Evolutionary conservation across 2,113 vertebrate species (phyloP).

Genomic region (Heterotilapia buettikoferi): DNA sequence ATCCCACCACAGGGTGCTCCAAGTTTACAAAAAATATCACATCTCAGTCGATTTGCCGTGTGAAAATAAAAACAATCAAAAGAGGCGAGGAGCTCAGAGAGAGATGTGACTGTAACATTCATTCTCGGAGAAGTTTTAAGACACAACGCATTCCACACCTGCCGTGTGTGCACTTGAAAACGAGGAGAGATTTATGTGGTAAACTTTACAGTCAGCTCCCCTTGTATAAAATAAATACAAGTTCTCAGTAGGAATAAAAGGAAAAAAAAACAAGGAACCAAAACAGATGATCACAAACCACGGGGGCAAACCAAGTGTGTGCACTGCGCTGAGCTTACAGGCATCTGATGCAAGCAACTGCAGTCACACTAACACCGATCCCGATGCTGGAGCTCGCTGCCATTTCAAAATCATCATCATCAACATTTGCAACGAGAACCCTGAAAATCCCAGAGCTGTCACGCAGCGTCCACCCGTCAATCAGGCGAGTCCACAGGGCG

Average conservation of each 20-base stretch:
- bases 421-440: background rate
- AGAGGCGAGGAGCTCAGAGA: conserved; percentile 39
- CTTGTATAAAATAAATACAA: conserved; percentile 87
- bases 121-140: conserved; percentile 40
- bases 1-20: conserved; percentile 50
- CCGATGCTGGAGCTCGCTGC: background rate
- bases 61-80: conserved; percentile 71
- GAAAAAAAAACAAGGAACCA: conserved; percentile 9
- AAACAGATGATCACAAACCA: conserved; percentile 35
- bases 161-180: conserved; percentile 20
- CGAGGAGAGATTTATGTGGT: conserved; percentile 32
- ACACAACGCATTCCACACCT: conserved; percentile 24
- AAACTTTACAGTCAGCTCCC: conserved; percentile 78
- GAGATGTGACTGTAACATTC: conserved; percentile 70
- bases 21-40: conserved; percentile 73
- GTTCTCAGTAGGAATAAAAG: conserved; percentile 65
- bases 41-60: conserved; percentile 71
- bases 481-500: background rate
- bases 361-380: background rate
- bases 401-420: conserved; percentile 10
- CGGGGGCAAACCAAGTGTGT: background rate
- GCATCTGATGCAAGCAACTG: conserved; percentile 25
- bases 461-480: conserved; percentile 12
- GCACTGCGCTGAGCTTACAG: conserved; percentile 34
- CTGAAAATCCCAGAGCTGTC: conserved; percentile 4